Evolutionary conservation across 2,888 invertebrate genomes (phyloP), one percentile per base, ranked within the genome.

Genomic region (Lepidocyrtoides sp.): DNA sequence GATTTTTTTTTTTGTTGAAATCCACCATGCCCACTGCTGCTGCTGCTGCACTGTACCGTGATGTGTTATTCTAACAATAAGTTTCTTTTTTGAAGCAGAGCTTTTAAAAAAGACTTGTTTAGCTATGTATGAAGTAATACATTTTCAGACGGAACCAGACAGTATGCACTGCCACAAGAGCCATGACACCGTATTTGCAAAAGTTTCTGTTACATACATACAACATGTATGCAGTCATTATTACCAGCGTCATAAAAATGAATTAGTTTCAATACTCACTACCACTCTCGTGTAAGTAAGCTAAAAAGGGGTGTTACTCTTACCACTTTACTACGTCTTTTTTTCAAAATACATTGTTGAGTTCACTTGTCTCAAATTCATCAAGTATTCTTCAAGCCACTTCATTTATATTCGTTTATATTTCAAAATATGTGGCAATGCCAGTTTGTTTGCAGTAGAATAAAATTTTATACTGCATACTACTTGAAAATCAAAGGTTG

Each of bases 171-270:
- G 36, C 7, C 3, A n/a, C 57, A 57, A 7, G 23, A 23, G 1
- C 63, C 23, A 5, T 2, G 29, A 14, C 17, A 41, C 41, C 41
- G 23, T 75, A 48, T 75, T 48, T 75, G 75, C 75, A 75, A 36
- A 26, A 48, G 75, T 75, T 44, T 75, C 75, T 75, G 75, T 75
- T 48, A 75, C 75, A 75, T 75, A 75, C 75, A 75, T 2, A 36
- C 20, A 36, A 60, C 7, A 60, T 17, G 60, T 23, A 60, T 60
- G 26, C 66, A 66, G 26, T 0, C 41, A 69, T 69, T 69, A 69
- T 69, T 14, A 51, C 14, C 51, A 51, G 14, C n/a, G 14, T 51
- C n/a, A n/a, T 12, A 54, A 60, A 60, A 60, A 23, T 14, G 14
- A 29, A 23, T 12, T 26, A 26, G 60, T 20, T 60, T 60, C 60